Evolutionary conservation across 2,888 invertebrate genomes (phyloP), one percentile per base, ranked within the genome.

Genomic region (Caenorhabditis auriculariae): DNA sequence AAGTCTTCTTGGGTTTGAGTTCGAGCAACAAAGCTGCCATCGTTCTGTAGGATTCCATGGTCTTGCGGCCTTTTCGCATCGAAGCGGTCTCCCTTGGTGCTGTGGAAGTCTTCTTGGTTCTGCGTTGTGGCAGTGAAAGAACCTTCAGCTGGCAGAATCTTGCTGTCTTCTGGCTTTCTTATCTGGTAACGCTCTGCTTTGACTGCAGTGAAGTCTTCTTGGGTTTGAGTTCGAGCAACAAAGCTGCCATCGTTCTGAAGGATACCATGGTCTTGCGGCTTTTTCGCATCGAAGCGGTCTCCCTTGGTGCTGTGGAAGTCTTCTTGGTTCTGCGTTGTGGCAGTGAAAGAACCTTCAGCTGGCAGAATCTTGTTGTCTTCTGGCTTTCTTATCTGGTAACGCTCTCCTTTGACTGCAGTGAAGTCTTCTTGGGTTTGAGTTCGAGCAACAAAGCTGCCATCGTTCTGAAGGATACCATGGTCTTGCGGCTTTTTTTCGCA

Each of bases 221-320:
- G 48, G 17, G 32, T 38, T 23, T 42, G 38, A 0, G 64, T 50
- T 35, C 46, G 42, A 5, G 43, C 60, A 3, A 27, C 51, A 28
- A 72, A 71, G 4, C 12, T 12, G 15, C 43, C 51, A 35, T 50
- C 50, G 6, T 52, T 51, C 37, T 44, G 43, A 9, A 63, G 42
- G 15, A 62, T 12, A 24, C 60, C 38, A 2, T 59, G 54, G 27
- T 60, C 53, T 37, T 41, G 29, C 12, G 62, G 62, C n/a, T 44
- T 37, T 12, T 38, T 29, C 12, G 45, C 24, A 7, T 63, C 60
- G 49, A 51, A 49, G 24, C 68, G 58, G 41, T 68, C 68, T 3
- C 67, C 68, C 26, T 23, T 26, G 23, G 17, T 48, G n/a, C 38
- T 28, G 9, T 44, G n/a, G 48, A 27, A 58, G 27, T 58, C 58